A percentile compares a stretch with the other conserved stretches of the same genome.
These are phyloP conservation scores for Temnothorax unifasciatus DNA, from an alignment of 2,888 invertebrate species.

Conservation along the genomic window DNA sequence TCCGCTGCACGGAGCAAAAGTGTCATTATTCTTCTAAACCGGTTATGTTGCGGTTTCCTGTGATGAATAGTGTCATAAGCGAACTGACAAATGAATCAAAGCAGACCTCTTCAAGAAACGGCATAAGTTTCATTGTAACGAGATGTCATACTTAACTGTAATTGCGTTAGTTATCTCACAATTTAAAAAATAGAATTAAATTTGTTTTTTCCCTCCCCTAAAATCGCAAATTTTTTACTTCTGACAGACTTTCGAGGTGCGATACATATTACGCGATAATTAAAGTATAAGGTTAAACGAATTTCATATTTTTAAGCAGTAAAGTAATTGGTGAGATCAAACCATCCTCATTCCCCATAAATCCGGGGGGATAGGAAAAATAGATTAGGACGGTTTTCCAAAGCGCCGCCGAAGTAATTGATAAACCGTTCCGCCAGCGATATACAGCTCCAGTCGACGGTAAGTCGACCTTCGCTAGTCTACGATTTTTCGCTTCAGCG, in stretches of 20 bases:
- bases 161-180: too few species aligned
- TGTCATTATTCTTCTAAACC: too few species aligned
- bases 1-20: too few species aligned
- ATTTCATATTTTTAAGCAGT: background rate
- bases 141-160: too few species aligned
- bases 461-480: constrained; percentile 29
- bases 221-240: too few species aligned
- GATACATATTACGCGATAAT: background rate
- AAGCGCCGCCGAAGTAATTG: constrained; percentile 37
- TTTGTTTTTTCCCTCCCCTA: too few species aligned
- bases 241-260: background rate
- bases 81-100: too few species aligned
- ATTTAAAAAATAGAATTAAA: too few species aligned
- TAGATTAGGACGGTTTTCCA: constrained; percentile 35
- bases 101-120: too few species aligned
- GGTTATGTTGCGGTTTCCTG: too few species aligned
- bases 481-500: constrained; percentile 50
- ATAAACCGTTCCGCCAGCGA: constrained; percentile 38
- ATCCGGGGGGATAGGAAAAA: constrained; percentile 24
- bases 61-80: too few species aligned
- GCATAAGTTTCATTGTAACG: too few species aligned
- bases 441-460: constrained; percentile 18
- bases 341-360: background rate
- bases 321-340: background rate
- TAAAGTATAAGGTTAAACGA: background rate